These are phyloP conservation scores for Nesogale talazaci DNA, from an alignment of 2,113 vertebrate species.

Conservation along the genomic window DNA sequence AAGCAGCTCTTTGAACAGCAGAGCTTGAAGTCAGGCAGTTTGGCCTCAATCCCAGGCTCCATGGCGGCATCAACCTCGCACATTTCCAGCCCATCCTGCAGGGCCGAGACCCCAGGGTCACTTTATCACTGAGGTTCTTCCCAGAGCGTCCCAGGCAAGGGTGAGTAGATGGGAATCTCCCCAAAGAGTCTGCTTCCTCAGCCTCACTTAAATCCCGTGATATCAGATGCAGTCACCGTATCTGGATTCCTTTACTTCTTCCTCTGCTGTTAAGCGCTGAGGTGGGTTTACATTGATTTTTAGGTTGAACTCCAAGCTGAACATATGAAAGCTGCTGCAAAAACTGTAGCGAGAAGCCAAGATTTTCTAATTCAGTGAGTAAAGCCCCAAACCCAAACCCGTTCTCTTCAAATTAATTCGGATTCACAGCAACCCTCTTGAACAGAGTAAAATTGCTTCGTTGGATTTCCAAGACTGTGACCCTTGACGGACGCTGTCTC, in stretches of 20 bases:
- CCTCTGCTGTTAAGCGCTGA: neutral
- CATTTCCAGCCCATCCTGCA: neutral
- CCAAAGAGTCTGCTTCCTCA: constrained; percentile 12
- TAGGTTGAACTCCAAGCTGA: neutral
- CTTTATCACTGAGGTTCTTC: neutral
- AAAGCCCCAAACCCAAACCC: too few species aligned
- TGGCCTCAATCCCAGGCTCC: neutral
- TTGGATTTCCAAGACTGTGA: neutral
- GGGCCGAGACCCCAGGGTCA: neutral
- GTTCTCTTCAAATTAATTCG: neutral
- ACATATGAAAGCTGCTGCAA: neutral
- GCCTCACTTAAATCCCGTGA: neutral
- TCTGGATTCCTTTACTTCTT: neutral
- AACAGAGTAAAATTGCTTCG: neutral
- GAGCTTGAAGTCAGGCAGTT: neutral
- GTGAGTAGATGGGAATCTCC: neutral
- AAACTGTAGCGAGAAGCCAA: too few species aligned
- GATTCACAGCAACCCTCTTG: neutral
- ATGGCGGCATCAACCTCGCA: neutral
- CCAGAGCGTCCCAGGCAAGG: neutral
- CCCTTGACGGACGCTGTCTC: too few species aligned
- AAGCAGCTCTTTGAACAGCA: neutral
- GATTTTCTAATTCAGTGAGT: too few species aligned
- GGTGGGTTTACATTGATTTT: neutral
- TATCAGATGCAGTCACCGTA: neutral